Percentiles rank a stretch among this genome's conserved stretches.
These are phyloP conservation scores for Dipus sagitta DNA, from an alignment of 2,797 vertebrate genomes.

Conservation along the genomic window DNA sequence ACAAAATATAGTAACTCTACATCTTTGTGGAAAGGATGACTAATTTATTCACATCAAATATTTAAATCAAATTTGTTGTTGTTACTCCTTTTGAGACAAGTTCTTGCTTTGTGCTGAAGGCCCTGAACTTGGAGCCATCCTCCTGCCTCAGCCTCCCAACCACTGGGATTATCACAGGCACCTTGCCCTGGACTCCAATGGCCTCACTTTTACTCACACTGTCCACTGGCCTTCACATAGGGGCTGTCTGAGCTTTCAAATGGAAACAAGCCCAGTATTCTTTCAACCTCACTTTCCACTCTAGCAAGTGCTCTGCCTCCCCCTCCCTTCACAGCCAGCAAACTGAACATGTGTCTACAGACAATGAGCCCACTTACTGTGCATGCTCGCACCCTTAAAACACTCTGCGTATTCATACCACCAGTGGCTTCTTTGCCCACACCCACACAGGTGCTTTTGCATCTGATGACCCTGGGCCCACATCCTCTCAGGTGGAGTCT, in stretches of 20 bases:
- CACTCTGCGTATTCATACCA: background rate
- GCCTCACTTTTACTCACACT: background rate
- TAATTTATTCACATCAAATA: background rate
- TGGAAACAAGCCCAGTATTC: background rate
- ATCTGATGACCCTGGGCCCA: background rate
- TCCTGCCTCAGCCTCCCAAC: too few relatives aligned
- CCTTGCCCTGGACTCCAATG: too few relatives aligned
- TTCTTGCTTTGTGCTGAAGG: too few relatives aligned
- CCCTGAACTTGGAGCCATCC: too few relatives aligned
- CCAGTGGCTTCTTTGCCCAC: background rate
- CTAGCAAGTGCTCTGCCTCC: background rate
- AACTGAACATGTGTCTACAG: rapidly evolving
- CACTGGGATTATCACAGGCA: too few relatives aligned
- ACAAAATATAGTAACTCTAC: background rate
- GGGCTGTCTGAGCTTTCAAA: background rate
- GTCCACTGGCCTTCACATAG: background rate
- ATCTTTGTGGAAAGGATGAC: conserved; percentile 1
- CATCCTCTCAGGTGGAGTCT: conserved; percentile 33
- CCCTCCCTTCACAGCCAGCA: background rate
- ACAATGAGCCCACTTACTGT: background rate
- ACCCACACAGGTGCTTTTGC: background rate
- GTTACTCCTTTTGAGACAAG: background rate
- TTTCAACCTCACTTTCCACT: background rate
- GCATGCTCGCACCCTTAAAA: background rate
- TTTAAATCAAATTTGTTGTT: background rate